These are phyloP conservation scores for Gari tellinella DNA, from an alignment of 2,888 invertebrate genomes.

Conservation along the genomic window DNA sequence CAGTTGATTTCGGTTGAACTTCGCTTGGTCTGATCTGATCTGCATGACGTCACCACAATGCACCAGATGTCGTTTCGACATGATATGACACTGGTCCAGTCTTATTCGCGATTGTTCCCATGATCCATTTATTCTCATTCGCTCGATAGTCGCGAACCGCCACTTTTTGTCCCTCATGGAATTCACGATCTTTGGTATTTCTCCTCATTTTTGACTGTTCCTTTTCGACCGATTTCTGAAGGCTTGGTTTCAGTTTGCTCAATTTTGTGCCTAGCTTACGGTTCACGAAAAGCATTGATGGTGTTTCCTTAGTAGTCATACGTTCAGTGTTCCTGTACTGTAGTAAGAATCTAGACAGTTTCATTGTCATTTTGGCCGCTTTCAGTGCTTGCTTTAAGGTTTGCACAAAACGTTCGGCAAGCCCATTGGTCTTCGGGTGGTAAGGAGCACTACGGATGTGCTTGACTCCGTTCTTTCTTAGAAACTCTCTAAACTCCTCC, in stretches of 20 bases:
- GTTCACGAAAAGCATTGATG: slow-evolving; percentile 25
- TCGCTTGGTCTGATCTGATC: slow-evolving; percentile 19
- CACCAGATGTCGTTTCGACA: slow-evolving; percentile 39
- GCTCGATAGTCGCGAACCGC: slow-evolving; percentile 32
- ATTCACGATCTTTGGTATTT: slow-evolving; percentile 15
- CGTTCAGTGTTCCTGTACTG: slow-evolving; percentile 24
- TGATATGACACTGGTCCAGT: slow-evolving; percentile 45
- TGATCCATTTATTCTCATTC: slow-evolving; percentile 16
- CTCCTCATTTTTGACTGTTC: slow-evolving; percentile 34
- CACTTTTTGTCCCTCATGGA: slow-evolving; percentile 20
- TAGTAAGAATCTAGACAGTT: slow-evolving; percentile 27
- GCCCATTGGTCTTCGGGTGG: slow-evolving; percentile 56
- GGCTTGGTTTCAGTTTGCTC: slow-evolving; percentile 16
- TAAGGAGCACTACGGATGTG: slow-evolving; percentile 56
- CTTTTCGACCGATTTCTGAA: slow-evolving; percentile 1
- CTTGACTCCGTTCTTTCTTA: slow-evolving; percentile 49
- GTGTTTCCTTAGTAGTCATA: slow-evolving; percentile 25
- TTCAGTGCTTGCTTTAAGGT: slow-evolving; percentile 50
- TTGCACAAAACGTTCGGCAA: slow-evolving; percentile 60
- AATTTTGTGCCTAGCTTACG: slow-evolving; percentile 52
- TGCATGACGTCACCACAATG: slow-evolving; percentile 29
- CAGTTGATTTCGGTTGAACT: slow-evolving; percentile 11
- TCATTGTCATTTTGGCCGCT: slow-evolving; percentile 19
- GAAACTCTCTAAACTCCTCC: slow-evolving; percentile 41
- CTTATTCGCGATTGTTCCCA: slow-evolving; percentile 12